These are phyloP conservation scores for Microplitis mediator DNA, from an alignment of 1,140 invertebrate species.

Conservation along the genomic window DNA sequence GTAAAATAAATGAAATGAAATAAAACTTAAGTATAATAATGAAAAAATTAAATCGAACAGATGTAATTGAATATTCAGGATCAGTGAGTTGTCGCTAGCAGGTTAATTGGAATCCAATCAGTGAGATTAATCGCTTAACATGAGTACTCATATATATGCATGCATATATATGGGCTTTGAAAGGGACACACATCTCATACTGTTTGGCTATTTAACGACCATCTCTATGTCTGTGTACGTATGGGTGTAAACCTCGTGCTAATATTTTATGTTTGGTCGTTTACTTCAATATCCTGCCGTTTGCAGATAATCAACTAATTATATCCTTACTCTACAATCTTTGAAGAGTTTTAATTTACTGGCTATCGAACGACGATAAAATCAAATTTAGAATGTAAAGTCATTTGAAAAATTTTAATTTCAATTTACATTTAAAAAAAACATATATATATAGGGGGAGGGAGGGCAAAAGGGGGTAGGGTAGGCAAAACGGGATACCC, in stretches of 20 bases:
- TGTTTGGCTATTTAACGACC: constrained; percentile 55
- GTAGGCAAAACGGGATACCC: too few species aligned
- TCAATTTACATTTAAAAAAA: too few species aligned
- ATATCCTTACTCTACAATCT: too few species aligned
- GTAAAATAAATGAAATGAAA: too few species aligned
- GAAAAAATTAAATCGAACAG: not conserved
- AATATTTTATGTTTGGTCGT: constrained; percentile 50
- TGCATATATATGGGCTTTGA: not conserved
- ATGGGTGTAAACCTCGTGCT: constrained; percentile 47
- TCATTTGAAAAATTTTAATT: too few species aligned
- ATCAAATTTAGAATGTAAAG: too few species aligned
- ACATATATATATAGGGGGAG: too few species aligned
- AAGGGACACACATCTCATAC: constrained; percentile 33
- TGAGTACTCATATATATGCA: not conserved
- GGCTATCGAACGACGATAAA: too few species aligned
- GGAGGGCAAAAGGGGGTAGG: too few species aligned
- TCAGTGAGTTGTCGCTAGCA: constrained; percentile 43
- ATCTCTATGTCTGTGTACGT: constrained; percentile 31
- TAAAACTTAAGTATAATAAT: not conserved
- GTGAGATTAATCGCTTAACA: constrained; percentile 54
- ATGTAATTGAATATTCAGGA: not conserved
- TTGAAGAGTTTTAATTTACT: too few species aligned
- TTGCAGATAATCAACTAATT: constrained; percentile 32
- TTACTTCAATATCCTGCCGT: constrained; percentile 32
- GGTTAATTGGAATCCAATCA: constrained; percentile 58